Evolutionary conservation across 2,888 invertebrate genomes (phyloP), one percentile per base, ranked within the genome.

Genomic region (Ischnura elegans): DNA sequence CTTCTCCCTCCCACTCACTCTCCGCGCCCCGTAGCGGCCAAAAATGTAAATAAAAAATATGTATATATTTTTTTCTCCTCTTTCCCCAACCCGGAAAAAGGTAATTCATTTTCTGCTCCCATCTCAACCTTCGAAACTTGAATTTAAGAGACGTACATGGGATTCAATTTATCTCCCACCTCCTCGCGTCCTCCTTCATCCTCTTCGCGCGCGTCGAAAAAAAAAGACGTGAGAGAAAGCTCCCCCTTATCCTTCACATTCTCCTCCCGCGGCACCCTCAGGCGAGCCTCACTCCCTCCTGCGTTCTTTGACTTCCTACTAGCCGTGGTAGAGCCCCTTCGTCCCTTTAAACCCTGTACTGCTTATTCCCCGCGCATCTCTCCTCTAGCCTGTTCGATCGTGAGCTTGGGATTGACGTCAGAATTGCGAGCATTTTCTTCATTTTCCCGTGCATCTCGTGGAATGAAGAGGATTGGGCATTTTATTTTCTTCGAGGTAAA

Each of bases 61-160:
- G n/a, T n/a, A n/a, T n/a, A n/a, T n/a, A n/a, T n/a, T 4, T 25
- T 61, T 76, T 61, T 6, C n/a, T n/a, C 8, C 25, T n/a, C n/a
- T 61, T 76, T 36, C 13, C 16, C 36, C 76, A n/a, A n/a, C 10
- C 10, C 36, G 36, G 36, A 36, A 36, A 76, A 76, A 76, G n/a
- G 76, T 29, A 76, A 76, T 76, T 76, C 76, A 76, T 76, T 76
- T 76, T 76, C 76, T 36, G 8, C 36, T 76, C 76, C 76, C 6
- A 36, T 36, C 25, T 76, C 76, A 76, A 29, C 76, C 76, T 76
- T 76, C 76, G 76, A 76, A 76, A 76, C 76, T 36, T 29, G 36
- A 76, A 76, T 76, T 76, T 76, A 76, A 10, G 76, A 36, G 76
- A 76, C 36, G 76, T 76, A 76, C 76, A 76, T 76, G 76, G 76